These are phyloP conservation scores for Nomada ferruginata DNA, from an alignment of 2,888 invertebrate species.

Conservation along the genomic window DNA sequence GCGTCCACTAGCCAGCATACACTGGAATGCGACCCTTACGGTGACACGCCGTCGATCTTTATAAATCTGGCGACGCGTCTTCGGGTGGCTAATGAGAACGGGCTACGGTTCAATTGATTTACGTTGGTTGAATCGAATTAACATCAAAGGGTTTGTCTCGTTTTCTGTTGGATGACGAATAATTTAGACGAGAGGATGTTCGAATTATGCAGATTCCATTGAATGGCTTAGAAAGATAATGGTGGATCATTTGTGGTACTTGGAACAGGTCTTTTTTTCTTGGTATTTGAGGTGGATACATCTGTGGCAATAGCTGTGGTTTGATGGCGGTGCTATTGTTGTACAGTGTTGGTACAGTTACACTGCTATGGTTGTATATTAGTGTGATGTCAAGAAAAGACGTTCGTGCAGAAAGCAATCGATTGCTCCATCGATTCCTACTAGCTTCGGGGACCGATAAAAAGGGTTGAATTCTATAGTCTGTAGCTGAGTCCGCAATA, in stretches of 20 bases:
- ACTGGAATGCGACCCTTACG: conserved; percentile 27
- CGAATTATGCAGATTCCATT: too few relatives aligned
- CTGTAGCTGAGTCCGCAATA: neutral
- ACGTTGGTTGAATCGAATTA: conserved; percentile 16
- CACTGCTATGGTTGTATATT: neutral
- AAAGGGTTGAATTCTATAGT: neutral
- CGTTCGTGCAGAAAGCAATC: neutral
- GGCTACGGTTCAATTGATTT: conserved; percentile 30
- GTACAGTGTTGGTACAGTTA: neutral
- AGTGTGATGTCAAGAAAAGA: neutral
- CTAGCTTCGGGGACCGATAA: neutral
- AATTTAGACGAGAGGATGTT: too few relatives aligned
- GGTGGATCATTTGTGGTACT: too few relatives aligned
- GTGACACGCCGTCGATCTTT: conserved; percentile 33
- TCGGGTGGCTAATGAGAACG: conserved; percentile 29
- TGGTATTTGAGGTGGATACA: too few relatives aligned
- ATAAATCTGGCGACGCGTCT: conserved; percentile 34
- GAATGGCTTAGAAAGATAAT: too few relatives aligned
- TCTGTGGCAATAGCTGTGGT: neutral
- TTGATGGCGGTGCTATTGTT: neutral
- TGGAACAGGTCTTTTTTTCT: too few relatives aligned
- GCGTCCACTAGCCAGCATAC: conserved; percentile 29
- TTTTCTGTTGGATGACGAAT: neutral
- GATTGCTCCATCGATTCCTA: neutral
- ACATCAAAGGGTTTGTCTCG: neutral